A percentile compares a stretch with the other conserved stretches of the same genome.
Evolutionary conservation across 2,888 invertebrate species (phyloP).

Genomic region (Acanthococcus lagerstroemiae): DNA sequence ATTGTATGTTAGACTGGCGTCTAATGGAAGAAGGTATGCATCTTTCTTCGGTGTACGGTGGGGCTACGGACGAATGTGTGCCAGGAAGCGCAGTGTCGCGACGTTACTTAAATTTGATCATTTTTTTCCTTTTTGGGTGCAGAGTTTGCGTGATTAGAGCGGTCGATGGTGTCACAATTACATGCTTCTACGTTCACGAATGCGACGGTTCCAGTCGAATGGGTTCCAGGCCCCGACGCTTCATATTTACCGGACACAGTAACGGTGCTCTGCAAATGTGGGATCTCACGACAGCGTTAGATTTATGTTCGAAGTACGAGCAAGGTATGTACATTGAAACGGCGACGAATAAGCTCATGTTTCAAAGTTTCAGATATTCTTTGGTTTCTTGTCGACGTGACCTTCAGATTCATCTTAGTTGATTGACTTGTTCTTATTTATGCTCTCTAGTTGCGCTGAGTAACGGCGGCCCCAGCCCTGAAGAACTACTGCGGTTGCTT

Average conservation of each 20-base stretch:
- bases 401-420: background rate
- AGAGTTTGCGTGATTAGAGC: conserved; percentile 90
- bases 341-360: conserved; percentile 14
- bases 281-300: conserved; percentile 93
- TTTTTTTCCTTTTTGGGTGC: conserved; percentile 35
- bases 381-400: background rate
- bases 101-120: background rate
- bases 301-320: conserved; percentile 51
- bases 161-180: conserved; percentile 86
- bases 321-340: conserved; percentile 40
- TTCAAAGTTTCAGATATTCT: background rate
- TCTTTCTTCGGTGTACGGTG: no score
- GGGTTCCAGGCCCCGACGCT: conserved; percentile 76
- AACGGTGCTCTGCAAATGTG: conserved; percentile 95
- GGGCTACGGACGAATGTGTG: no score
- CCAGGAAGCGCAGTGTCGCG: no score
- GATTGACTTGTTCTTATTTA: background rate
- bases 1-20: conserved; percentile 84
- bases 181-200: conserved; percentile 93
- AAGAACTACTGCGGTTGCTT: conserved; percentile 78
- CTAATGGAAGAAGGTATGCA: conserved; percentile 75
- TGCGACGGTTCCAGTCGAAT: conserved; percentile 92
- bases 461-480: conserved; percentile 84
- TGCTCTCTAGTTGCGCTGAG: conserved; percentile 46
- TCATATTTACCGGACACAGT: conserved; percentile 84